Percentiles rank a stretch among this genome's conserved stretches.
Evolutionary conservation across 2,797 vertebrate species (phyloP).

Genomic region (Sarcoramphus papa): DNA sequence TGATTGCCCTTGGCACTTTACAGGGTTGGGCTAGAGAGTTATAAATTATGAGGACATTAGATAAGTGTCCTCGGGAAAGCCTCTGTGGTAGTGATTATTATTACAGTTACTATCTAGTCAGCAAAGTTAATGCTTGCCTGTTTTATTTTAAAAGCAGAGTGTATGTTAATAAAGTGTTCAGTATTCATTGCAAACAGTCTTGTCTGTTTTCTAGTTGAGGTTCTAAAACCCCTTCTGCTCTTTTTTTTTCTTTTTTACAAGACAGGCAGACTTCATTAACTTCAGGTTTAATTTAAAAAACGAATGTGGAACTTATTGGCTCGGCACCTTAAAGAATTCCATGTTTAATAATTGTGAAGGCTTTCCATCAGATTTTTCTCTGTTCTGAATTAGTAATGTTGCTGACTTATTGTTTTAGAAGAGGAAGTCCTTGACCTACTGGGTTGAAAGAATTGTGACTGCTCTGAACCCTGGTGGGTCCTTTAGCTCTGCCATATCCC

Average conservation of each 20-base stretch:
- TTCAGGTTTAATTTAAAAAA: constrained; percentile 76
- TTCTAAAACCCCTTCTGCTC: constrained; percentile 55
- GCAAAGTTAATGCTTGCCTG: constrained; percentile 54
- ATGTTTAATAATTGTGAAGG: constrained; percentile 75
- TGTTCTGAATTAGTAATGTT: constrained; percentile 78
- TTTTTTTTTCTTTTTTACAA: background rate
- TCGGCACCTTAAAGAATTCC: constrained; percentile 72
- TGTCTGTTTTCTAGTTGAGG: constrained; percentile 65
- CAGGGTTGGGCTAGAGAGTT: constrained; percentile 4
- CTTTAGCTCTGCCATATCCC: constrained; percentile 75
- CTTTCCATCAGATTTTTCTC: constrained; percentile 71
- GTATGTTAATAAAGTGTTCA: constrained; percentile 68
- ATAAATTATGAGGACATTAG: constrained; percentile 44
- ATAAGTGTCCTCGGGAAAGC: constrained; percentile 38
- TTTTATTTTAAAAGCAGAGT: background rate
- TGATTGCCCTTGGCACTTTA: constrained; percentile 32
- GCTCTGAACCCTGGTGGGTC: constrained; percentile 76
- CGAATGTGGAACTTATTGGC: constrained; percentile 68
- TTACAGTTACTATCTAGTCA: constrained; percentile 53
- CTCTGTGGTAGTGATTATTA: constrained; percentile 53
- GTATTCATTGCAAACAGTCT: constrained; percentile 70
- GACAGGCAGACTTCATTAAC: constrained; percentile 75
- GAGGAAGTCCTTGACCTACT: constrained; percentile 79
- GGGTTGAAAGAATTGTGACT: constrained; percentile 77
- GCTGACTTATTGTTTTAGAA: constrained; percentile 80